Conservation (phyloP, 2,113 vertebrate species). For the Octodon degus region DNA sequence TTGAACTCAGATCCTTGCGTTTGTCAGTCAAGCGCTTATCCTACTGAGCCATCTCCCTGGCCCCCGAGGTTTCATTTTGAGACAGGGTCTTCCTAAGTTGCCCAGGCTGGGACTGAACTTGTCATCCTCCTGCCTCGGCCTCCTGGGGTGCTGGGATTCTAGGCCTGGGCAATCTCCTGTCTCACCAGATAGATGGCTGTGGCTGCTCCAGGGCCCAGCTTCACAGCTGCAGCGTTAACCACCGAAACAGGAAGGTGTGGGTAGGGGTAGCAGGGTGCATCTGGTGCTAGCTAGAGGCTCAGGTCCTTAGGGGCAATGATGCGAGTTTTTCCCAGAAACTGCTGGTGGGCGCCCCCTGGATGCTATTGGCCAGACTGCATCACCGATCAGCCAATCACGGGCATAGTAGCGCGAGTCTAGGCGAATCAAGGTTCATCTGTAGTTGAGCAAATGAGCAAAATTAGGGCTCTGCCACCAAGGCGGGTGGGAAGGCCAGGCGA, state of each 20-base stretch:
- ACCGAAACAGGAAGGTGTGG: neutral
- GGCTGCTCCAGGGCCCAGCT: neutral
- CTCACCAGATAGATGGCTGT: neutral
- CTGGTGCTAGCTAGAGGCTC: neutral
- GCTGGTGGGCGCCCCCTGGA: neutral
- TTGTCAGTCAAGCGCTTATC: no score
- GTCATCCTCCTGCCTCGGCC: neutral
- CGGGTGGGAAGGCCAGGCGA: rapidly evolving
- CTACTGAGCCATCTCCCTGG: no score
- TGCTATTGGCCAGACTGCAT: neutral
- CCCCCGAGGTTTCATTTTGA: neutral
- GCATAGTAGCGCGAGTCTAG: neutral
- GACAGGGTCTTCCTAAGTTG: neutral
- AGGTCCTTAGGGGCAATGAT: neutral
- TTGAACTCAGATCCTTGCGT: no score
- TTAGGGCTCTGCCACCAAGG: neutral
- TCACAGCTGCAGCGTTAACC: neutral
- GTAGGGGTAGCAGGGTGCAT: neutral
- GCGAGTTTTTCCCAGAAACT: neutral
- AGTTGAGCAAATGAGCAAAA: neutral
- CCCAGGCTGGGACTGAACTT: neutral
- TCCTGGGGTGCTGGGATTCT: neutral
- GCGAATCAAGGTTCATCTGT: neutral
- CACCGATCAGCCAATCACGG: neutral
- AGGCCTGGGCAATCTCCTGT: neutral